Base-by-base conservation (phyloP, 2,113 vertebrate species). In the Thamnaconus septentrionalis region DNA sequence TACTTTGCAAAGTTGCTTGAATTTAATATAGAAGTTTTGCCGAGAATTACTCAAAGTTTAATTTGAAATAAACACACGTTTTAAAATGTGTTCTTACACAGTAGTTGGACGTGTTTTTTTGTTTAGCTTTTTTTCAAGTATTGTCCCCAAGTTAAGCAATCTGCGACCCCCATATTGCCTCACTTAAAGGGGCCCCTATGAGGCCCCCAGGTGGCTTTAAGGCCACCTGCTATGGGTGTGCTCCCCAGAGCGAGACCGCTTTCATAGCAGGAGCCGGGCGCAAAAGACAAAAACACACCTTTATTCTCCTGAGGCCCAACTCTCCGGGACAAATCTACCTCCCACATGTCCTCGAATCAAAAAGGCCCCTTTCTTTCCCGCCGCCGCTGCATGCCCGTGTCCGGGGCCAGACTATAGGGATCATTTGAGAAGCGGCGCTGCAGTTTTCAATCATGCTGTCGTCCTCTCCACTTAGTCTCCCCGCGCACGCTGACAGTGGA, bases 201-300 rank as follows among this genome's bases (percentile, higher is more conserved):
- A 46, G 63, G 62, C 69, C 84, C 88, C 90, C 91, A 92, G 92
- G 90, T 91, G 91, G 80, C 87, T 89, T 82, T 68, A 84, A 88
- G 90, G 89, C 91, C 91, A 91, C 91, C 91, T 91, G 91, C 88
- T 89, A 87, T 83, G 91, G 88, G 85, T 82, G 82, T 85, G 87
- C 77, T 90, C 83, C 82, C 88, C 73, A 75, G 88, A 89, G 90
- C 84, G 85, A 90, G 87, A 89, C 91, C 72, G 86, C 91, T 91
- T 91, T 89, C 80, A 91, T 85, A 83, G 83, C 80, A 81, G 73
- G 70, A 78, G 79, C 74, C 61, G 63, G 5, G 69, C 76, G 71
- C 87, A 87, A 93, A 91, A 90, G 87, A 90, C 82, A 89, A 91
- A 92, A 90, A 91, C 89, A 90, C 91, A 91, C 90, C 92, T 92